Evolutionary conservation across 2,113 vertebrate species (phyloP).

Genomic region (Agapornis roseicollis): DNA sequence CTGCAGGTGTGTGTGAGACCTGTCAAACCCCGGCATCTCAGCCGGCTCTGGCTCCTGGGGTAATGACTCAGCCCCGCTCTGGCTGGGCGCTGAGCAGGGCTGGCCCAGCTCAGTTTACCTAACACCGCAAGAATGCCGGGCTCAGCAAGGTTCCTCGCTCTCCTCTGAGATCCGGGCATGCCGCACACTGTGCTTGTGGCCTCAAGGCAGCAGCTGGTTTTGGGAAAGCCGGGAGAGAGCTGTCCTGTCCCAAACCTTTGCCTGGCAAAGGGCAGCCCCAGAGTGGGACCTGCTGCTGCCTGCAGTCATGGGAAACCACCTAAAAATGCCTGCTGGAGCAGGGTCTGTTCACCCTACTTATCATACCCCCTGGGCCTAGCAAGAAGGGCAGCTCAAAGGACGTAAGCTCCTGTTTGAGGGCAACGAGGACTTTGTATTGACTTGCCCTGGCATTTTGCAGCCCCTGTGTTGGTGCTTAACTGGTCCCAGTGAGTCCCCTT

Average conservation of each 20-base stretch:
- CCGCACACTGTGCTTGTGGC: not conserved
- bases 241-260: rapidly evolving
- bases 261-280: not conserved
- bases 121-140: not conserved
- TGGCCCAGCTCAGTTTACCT: not conserved
- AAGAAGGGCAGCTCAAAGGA: not conserved
- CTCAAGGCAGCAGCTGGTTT: not conserved
- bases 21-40: rapidly evolving
- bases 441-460: not conserved
- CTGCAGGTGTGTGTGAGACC: rapidly evolving
- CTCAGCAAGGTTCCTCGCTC: not conserved
- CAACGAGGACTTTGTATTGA: not conserved
- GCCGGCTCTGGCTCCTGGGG: not conserved
- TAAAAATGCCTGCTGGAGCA: not conserved
- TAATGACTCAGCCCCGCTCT: constrained; percentile 11
- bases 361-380: not conserved
- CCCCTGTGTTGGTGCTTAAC: rapidly evolving
- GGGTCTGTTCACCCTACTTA: rapidly evolving
- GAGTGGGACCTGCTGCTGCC: not conserved
- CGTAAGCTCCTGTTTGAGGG: not conserved
- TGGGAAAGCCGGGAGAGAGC: not conserved
- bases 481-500: not conserved
- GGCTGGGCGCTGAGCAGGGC: not conserved
- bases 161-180: not conserved
- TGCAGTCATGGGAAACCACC: not conserved